Base-by-base conservation (phyloP, 1,140 invertebrate species). In the Tribolium castaneum region DNA sequence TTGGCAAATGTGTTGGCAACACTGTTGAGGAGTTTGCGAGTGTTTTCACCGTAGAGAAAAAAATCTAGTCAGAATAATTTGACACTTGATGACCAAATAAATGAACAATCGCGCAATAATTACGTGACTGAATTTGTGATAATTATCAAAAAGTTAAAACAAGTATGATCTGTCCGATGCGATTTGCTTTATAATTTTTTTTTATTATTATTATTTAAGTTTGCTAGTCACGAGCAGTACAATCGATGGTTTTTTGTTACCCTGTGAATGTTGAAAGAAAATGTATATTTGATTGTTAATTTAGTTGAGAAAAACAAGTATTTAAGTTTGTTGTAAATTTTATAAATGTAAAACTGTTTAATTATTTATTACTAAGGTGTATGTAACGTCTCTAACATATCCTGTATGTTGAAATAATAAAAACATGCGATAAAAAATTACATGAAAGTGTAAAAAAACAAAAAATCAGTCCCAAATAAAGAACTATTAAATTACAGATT, bases 1-100 rank as follows among this genome's bases (percentile, higher is more conserved):
- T 85, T 97, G 78, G 95, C 95, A 2, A 92, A 92, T 83, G 93
- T 96, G 3, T 87, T 97, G 76, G 94, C 94, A 50, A 93, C 93
- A 13, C 86, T 97, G 62, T 89, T 97, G 80, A 90, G 94, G 82
- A 95, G 94, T 82, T 88, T 97, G 77, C 90, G 94, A 81, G 92
- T 94, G n/a, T 94, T 95, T 85, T 93, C 93, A 52, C 93, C 93
- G 70, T 94, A 79, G n/a, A n/a, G n/a, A 78, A 54, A 39, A 1
- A 19, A 19, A 9, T 70, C 16, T 35, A 70, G 13, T 25, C 34
- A 30, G 19, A 35, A 0, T 30, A 30, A 1, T 25, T 2, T 25
- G 19, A 25, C 13, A 25, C 34, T 2, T 6, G 62, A 35, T 25
- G 62, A 35, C 34, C 19, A 22, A 30, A 22, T 34, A 62, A 52